Conservation (phyloP, 2,888 invertebrate genomes). For the Platycnemis pennipes region DNA sequence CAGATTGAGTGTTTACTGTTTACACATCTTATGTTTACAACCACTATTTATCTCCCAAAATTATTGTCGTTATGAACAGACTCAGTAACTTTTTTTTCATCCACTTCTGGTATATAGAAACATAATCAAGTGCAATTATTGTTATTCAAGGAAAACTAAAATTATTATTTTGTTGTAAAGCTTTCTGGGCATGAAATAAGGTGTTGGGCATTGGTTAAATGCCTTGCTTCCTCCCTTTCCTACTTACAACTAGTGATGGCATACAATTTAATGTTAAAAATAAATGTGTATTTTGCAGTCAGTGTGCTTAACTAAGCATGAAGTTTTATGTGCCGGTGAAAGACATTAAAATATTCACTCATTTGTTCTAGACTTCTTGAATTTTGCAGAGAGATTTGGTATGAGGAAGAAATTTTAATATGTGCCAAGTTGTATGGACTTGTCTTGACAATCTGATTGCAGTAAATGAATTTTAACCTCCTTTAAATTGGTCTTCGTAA, state of each 20-base stretch:
- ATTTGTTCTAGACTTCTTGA: constrained; percentile 29
- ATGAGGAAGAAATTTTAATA: not conserved
- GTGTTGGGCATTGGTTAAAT: constrained; percentile 49
- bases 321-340: constrained; percentile 48
- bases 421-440: constrained; percentile 43
- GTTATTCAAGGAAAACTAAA: constrained; percentile 56
- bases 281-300: constrained; percentile 65
- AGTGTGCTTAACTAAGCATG: constrained; percentile 57
- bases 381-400: constrained; percentile 12
- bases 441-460: constrained; percentile 55
- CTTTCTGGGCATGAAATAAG: constrained; percentile 42
- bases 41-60: not conserved
- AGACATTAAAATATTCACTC: constrained; percentile 50
- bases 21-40: not conserved
- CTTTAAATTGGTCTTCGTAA: constrained; percentile 38
- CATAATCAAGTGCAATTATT: constrained; percentile 63
- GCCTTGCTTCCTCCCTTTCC: constrained; percentile 61
- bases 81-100: constrained; percentile 30
- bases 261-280: constrained; percentile 34
- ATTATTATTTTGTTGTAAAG: constrained; percentile 60
- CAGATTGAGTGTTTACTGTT: not conserved
- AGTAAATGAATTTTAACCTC: constrained; percentile 20
- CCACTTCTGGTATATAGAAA: constrained; percentile 47
- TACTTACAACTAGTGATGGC: constrained; percentile 45
- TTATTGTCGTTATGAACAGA: not conserved